Evolutionary conservation across 2,113 vertebrate genomes (phyloP), one percentile per base, ranked within the genome.

Genomic region (Raphicerus campestris): DNA sequence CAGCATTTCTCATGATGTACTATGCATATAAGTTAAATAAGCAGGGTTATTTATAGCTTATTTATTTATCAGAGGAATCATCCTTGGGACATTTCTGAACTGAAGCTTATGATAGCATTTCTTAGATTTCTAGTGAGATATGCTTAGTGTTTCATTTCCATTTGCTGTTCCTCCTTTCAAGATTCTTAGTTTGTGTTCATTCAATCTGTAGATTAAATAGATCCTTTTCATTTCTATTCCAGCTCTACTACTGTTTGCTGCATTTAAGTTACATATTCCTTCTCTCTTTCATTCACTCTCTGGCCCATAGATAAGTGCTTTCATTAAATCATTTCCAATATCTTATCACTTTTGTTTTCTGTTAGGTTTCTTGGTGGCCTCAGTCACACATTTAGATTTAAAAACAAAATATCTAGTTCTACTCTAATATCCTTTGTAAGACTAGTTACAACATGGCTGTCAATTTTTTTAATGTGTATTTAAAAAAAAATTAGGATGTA

Each of bases 61-160:
- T 53, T 53, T 86, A 20, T 61, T 51, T 86, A 39, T 84, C 24
- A 42, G 17, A 53, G 51, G 24, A 51, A 32, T 32, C 24, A 47
- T 56, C 17, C 13, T 91, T 42, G 19, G 49, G 35, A 70, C 7
- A 87, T 58, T 87, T 87, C 56, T 81, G 49, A 77, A 56, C 24
- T 35, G 32, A 77, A 5, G 8, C 32, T 84, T 85, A 22, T 47
- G 45, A 28, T 55, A 47, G n/a, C 61, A 55, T 45, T 77, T 55
- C 49, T 91, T 45, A 66, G 15, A 32, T 86, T 93, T 95, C 16
- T 39, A 35, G 24, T 42, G 78, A 73, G 16, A 75, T 92, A 60
- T n/a, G 10, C 42, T 26, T 58, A 49, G 8, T 60, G 39, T 87
- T 88, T 73, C 39, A 30, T 91, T 87, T 87, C 58, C n/a, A 70